These are phyloP conservation scores for Brachionus paranguensis DNA, from an alignment of 1,140 invertebrate species.

Conservation along the genomic window DNA sequence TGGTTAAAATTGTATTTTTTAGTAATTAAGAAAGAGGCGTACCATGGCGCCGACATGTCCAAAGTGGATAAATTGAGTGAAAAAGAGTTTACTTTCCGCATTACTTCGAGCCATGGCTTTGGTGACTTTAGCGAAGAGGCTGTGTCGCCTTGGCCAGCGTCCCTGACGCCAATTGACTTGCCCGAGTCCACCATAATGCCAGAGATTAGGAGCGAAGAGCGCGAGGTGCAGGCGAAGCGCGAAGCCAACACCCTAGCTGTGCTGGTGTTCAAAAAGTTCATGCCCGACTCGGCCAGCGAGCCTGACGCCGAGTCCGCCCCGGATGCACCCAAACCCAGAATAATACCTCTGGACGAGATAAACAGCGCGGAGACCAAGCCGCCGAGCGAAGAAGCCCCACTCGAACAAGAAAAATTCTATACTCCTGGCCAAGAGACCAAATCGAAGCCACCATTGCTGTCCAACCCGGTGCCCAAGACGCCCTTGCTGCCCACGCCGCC, in stretches of 20 bases:
- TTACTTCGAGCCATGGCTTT: background rate
- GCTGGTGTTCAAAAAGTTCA: slow-evolving; percentile 23
- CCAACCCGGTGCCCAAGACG: background rate
- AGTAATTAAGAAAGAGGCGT: slow-evolving; percentile 35
- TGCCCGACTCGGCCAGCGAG: slow-evolving; percentile 37
- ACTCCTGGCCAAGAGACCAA: background rate
- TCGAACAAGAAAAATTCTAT: background rate
- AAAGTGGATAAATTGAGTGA: slow-evolving; percentile 31
- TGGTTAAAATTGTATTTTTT: no score
- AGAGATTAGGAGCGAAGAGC: slow-evolving; percentile 10
- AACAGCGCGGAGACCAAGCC: background rate
- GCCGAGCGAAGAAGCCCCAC: background rate
- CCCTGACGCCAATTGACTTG: background rate
- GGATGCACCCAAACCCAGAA: background rate
- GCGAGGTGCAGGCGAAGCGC: slow-evolving; percentile 9
- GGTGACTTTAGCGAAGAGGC: background rate
- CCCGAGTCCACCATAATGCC: slow-evolving; percentile 4
- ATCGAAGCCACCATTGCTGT: background rate
- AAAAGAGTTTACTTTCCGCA: background rate
- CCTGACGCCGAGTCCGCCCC: background rate
- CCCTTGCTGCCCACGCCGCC: background rate
- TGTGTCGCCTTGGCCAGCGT: background rate
- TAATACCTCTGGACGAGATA: background rate
- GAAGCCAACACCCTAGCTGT: slow-evolving; percentile 19
- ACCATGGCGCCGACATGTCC: slow-evolving; percentile 28